These are phyloP conservation scores for Rhea americana DNA, from an alignment of 2,113 vertebrate species.

Conservation along the genomic window DNA sequence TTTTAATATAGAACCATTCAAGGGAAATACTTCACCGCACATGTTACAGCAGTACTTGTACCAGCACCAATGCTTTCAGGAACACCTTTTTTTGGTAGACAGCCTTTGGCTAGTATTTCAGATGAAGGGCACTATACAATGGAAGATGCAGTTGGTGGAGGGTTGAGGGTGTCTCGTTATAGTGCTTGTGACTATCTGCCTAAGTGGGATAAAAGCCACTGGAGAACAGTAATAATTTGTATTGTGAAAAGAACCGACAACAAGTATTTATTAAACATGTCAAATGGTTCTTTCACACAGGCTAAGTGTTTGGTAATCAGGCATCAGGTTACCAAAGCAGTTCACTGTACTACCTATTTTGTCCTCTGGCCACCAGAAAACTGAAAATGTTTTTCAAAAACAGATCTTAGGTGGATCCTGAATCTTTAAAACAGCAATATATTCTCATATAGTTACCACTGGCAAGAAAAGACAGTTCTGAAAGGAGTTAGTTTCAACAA, in stretches of 20 bases:
- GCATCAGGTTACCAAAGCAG: neutral
- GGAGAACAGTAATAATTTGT: neutral
- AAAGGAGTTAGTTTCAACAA: neutral
- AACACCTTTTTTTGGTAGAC: neutral
- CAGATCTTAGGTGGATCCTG: neutral
- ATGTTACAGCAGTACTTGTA: accelerated
- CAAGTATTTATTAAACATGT: neutral
- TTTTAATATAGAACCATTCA: neutral
- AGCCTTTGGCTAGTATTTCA: neutral
- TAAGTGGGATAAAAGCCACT: neutral
- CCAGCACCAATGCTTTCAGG: neutral
- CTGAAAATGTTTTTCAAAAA: neutral
- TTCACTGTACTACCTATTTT: neutral
- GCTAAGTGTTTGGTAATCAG: neutral
- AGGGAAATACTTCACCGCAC: neutral
- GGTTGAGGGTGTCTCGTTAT: neutral
- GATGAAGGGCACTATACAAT: neutral
- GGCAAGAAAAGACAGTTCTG: neutral
- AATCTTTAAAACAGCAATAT: neutral
- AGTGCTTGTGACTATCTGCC: neutral
- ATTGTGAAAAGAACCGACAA: neutral
- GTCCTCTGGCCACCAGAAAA: neutral
- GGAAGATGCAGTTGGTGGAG: neutral
- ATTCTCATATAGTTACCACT: neutral
- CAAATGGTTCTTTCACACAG: neutral